phyloP scores from a whole-genome alignment of 1,140 invertebrate genomes.

The Eumaeus atala region DNA sequence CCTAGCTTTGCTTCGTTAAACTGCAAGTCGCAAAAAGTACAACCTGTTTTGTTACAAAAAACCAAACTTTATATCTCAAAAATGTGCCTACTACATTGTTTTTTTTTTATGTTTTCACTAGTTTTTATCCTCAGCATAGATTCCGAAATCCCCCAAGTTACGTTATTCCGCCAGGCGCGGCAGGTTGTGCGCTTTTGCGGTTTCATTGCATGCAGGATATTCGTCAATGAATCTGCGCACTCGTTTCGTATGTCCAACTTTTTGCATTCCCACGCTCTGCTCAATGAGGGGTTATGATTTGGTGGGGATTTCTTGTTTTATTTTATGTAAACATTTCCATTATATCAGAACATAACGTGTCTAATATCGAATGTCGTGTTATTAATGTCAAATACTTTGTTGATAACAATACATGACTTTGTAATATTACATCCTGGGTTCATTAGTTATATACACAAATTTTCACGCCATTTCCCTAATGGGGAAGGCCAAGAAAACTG shows the following conservation, averaged over 20 bases:
- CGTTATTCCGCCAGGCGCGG: slow-evolving; percentile 25
- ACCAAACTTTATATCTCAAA: no score
- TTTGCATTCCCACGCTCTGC: slow-evolving; percentile 63
- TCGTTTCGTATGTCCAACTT: slow-evolving; percentile 31
- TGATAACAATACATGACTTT: no score
- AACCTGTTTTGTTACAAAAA: no score
- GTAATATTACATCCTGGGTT: no score
- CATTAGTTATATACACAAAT: no score
- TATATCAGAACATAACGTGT: slow-evolving; percentile 54
- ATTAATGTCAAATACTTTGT: slow-evolving; percentile 36
- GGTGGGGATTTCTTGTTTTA: slow-evolving; percentile 23
- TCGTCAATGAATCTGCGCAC: slow-evolving; percentile 55
- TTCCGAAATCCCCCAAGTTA: slow-evolving; percentile 19
- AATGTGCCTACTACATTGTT: no score
- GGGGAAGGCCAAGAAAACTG: no score
- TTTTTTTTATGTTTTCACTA: no score
- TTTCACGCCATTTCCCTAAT: no score
- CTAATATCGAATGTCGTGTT: slow-evolving; percentile 35
- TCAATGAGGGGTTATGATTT: slow-evolving; percentile 44
- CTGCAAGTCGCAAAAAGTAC: no score
- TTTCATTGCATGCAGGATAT: slow-evolving; percentile 65
- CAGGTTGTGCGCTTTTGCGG: slow-evolving; percentile 61
- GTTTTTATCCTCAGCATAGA: no score
- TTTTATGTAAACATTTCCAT: slow-evolving; percentile 46
- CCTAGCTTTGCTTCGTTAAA: no score